phyloP scores from a whole-genome alignment of 64 coral and sea anemone species.

The Montipora efflorescens region DNA sequence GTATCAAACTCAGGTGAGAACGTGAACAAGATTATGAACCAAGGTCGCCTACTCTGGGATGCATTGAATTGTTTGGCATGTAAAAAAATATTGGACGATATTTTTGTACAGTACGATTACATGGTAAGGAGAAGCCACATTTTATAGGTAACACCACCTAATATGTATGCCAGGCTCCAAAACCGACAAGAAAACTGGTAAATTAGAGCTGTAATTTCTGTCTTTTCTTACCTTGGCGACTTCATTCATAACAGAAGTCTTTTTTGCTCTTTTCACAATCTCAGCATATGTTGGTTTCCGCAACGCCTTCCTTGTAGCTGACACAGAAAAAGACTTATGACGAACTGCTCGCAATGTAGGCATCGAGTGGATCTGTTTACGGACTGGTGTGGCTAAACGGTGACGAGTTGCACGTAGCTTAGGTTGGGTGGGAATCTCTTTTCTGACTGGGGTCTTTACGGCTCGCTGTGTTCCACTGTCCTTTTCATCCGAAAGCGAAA shows the following conservation, averaged over 20 bases:
- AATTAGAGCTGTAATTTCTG: too few relatives aligned
- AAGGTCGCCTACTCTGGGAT: too few relatives aligned
- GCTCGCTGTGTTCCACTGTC: constrained; percentile 21
- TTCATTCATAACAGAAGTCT: constrained; percentile 43
- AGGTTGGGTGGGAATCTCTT: constrained; percentile 73
- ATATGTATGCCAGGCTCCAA: too few relatives aligned
- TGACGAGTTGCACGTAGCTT: constrained; percentile 73
- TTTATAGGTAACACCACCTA: too few relatives aligned
- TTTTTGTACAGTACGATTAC: too few relatives aligned
- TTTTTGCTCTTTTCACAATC: constrained; percentile 87
- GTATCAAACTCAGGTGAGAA: too few relatives aligned
- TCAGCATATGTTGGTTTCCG: constrained; percentile 96
- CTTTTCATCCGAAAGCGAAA: constrained; percentile 9
- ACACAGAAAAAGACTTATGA: constrained; percentile 65
- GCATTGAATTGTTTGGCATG: too few relatives aligned
- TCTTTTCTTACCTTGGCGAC: background rate
- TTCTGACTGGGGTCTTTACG: constrained; percentile 84
- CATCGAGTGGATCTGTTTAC: constrained; percentile 56
- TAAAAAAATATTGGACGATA: too few relatives aligned
- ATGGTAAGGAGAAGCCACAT: too few relatives aligned
- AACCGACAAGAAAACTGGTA: too few relatives aligned
- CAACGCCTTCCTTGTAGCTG: background rate
- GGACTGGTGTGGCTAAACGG: constrained; percentile 78
- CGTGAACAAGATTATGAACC: too few relatives aligned
- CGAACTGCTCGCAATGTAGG: constrained; percentile 57